Percentiles rank a stretch among this genome's conserved stretches.
Evolutionary conservation across 37 sponge, comb jelly and placozoan species (phyloP).

Genomic region (Theonella swinhoei): DNA sequence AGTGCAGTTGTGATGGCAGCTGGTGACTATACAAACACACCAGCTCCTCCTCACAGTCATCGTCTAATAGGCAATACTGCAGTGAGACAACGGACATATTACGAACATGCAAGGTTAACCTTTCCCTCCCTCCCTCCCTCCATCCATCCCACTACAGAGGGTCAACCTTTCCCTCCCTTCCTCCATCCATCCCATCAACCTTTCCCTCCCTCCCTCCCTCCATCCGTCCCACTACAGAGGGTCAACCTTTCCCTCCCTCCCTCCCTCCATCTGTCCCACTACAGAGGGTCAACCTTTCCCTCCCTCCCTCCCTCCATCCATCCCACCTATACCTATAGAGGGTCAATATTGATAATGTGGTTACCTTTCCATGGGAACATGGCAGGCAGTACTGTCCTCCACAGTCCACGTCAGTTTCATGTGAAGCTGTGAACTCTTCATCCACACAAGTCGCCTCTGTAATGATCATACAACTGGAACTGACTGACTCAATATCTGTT

Average conservation of each 20-base stretch:
- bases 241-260: too few species aligned
- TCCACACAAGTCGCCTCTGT: slow-evolving; percentile 84
- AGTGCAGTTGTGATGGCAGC: slow-evolving; percentile 67
- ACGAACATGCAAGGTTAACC: too few species aligned
- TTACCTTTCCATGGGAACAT: slow-evolving; percentile 51
- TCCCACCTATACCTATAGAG: neutral
- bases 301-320: too few species aligned
- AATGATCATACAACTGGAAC: neutral
- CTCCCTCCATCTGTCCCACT: too few species aligned
- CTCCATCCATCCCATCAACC: too few species aligned
- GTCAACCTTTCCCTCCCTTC: too few species aligned
- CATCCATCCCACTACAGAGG: too few species aligned
- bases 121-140: too few species aligned
- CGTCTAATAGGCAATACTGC: slow-evolving; percentile 47
- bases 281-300: too few species aligned
- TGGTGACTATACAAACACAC: slow-evolving; percentile 70
- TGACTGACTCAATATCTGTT: neutral
- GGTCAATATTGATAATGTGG: neutral
- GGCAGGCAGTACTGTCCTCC: slow-evolving; percentile 75
- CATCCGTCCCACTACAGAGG: too few species aligned
- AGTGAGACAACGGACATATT: too few species aligned
- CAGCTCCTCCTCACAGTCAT: slow-evolving; percentile 72
- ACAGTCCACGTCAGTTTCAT: slow-evolving; percentile 87
- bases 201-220: too few species aligned
- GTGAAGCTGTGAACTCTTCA: slow-evolving; percentile 22